These are phyloP conservation scores for Hylia prasina DNA, from an alignment of 2,113 vertebrate species.

Conservation along the genomic window DNA sequence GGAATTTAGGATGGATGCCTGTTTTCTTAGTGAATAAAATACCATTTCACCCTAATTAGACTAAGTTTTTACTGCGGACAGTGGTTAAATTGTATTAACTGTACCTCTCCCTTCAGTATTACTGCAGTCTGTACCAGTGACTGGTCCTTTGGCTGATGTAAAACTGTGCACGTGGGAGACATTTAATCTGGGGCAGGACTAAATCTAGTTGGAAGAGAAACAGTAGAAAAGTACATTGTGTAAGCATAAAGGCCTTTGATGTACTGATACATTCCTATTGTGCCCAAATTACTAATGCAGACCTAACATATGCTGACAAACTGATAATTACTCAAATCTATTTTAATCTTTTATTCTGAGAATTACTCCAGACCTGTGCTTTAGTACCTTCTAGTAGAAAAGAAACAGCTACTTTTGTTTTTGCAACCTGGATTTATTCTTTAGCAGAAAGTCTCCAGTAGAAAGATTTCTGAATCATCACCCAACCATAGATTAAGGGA, in stretches of 20 bases:
- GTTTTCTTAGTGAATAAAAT: conserved; percentile 1
- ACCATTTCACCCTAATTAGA: not conserved
- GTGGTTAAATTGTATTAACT: not conserved
- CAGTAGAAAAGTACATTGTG: not conserved
- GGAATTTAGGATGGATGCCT: conserved; percentile 1
- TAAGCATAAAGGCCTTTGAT: not conserved
- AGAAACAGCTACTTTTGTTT: not conserved
- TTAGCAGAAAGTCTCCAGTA: conserved; percentile 21
- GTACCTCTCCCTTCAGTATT: not conserved
- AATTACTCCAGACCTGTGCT: not conserved
- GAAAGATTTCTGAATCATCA: not conserved
- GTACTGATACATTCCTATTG: not conserved
- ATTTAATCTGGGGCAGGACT: not conserved
- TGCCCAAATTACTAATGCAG: not conserved
- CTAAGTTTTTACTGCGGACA: not conserved
- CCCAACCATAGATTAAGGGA: not conserved
- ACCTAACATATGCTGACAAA: not conserved
- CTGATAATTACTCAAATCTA: not conserved
- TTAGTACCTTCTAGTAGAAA: not conserved
- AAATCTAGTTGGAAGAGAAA: not conserved
- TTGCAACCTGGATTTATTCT: conserved; percentile 9
- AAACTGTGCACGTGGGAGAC: not conserved
- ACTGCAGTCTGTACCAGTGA: not conserved
- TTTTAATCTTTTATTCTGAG: not conserved
- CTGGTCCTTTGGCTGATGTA: not conserved